Evolutionary conservation across 2,888 invertebrate species (phyloP).

Genomic region (Galerucella calmariensis): DNA sequence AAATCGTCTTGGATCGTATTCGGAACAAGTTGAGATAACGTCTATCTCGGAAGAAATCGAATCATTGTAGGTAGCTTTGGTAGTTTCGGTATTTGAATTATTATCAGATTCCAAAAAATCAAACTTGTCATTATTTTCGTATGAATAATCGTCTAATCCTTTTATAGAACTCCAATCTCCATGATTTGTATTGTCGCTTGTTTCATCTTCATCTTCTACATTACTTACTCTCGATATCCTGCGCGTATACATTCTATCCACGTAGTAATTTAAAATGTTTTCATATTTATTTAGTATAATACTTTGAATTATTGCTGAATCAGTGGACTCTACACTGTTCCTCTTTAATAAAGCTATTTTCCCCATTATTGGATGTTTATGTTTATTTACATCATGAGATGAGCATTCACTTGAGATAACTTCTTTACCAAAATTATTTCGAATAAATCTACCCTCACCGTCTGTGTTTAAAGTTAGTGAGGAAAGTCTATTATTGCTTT

Average conservation of each 20-base stretch:
- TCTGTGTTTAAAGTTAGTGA: not conserved
- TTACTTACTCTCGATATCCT: constrained; percentile 40
- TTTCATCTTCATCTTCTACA: constrained; percentile 31
- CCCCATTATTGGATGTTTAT: constrained; percentile 47
- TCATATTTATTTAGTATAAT: constrained; percentile 48
- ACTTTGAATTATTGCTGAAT: constrained; percentile 47
- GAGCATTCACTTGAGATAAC: not conserved
- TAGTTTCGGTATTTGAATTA: constrained; percentile 41
- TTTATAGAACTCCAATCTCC: constrained; percentile 31
- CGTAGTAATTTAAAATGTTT: constrained; percentile 43
- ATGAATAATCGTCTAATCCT: constrained; percentile 8
- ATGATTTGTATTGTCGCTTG: constrained; percentile 23
- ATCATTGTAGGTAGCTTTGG: constrained; percentile 29
- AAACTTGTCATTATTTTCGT: not conserved
- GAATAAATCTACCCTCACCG: constrained; percentile 6
- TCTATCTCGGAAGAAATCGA: constrained; percentile 27
- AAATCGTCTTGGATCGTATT: constrained; percentile 45
- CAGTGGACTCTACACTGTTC: constrained; percentile 36
- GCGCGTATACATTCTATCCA: constrained; percentile 44
- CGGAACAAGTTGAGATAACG: constrained; percentile 34
- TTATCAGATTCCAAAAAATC: constrained; percentile 29
- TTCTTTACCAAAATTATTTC: not conserved
- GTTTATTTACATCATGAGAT: constrained; percentile 6
- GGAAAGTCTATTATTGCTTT: not conserved
- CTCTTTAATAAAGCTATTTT: constrained; percentile 43